Base-by-base conservation (phyloP, 92 coral and sea anemone species). In the Desmophyllum pertusum region DNA sequence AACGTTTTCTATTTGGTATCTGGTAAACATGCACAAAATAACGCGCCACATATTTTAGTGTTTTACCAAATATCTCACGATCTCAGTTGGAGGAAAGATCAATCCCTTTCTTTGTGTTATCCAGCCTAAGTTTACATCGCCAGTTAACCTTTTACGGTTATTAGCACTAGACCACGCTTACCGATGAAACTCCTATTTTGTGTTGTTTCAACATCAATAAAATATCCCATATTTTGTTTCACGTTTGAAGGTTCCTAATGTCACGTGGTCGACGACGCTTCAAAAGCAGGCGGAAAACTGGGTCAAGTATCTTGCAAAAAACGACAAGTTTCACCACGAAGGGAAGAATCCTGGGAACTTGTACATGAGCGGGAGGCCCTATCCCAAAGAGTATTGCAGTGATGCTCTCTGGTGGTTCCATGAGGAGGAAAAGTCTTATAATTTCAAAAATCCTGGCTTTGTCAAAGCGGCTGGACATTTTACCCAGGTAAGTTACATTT, bases 221-320 rank as follows among this genome's bases (percentile, higher is more conserved):
- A 30, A 15, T 50, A 18, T 8, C 37, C 43, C 19, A 42, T n/a
- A n/a, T 64, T 42, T 41, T 14, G 15, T 14, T 43, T 45, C n/a
- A n/a, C n/a, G n/a, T 31, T 27, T 13, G 2, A 38, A 77, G 81
- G 81, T 55, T 27, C 81, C 81, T 10, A 10, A 40, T 14, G 70
- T 77, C 70, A 77, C 81, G 19, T 89, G 89, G 92, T 89, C 92
- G 6, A 11, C 35, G 21, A 73, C 61, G 13, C 81, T 89, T 35
- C 81, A 75, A 70, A 43, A 64, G 29, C 80, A 77, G 73, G 92
- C 92, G 2, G 40, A 61, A 29, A 65, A 36, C 7, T 77, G 92
- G 89, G 86, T 74, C 29, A 66, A 89, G 64, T 80, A 89, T 51
- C 67, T 89, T 57, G 92, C 92, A 30, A 79, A 73, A 13, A 86